phyloP scores from a whole-genome alignment of 2,888 invertebrate genomes.

The Oscheius sp. region DNA sequence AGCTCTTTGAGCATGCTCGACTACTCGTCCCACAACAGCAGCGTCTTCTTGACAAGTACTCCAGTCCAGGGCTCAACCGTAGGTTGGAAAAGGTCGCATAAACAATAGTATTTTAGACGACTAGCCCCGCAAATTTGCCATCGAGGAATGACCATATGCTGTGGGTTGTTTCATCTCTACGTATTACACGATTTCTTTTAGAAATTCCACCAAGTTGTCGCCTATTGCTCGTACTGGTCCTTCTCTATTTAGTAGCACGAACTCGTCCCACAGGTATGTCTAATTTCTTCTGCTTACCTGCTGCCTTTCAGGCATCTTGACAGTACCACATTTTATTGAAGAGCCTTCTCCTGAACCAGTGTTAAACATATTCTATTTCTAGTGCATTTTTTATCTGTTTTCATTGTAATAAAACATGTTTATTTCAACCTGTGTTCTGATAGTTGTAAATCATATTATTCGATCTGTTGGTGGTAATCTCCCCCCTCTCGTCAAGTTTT shows the following conservation, averaged over 20 bases:
- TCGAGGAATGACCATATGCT: background rate
- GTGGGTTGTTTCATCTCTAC: background rate
- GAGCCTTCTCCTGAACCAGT: too few species aligned
- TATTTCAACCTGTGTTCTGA: too few species aligned
- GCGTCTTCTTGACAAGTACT: conserved; percentile 26
- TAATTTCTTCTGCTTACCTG: too few species aligned
- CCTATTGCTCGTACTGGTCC: background rate
- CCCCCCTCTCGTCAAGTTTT: too few species aligned
- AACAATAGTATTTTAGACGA: background rate
- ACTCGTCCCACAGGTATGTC: too few species aligned
- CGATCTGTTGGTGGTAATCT: too few species aligned
- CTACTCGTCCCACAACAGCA: background rate
- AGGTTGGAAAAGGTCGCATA: background rate
- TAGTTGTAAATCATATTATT: too few species aligned
- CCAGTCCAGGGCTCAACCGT: conserved; percentile 12
- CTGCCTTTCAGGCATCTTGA: too few species aligned
- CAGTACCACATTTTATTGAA: too few species aligned
- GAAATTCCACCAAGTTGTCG: background rate
- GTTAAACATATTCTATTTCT: too few species aligned
- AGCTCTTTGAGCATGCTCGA: background rate
- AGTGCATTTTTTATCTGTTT: background rate
- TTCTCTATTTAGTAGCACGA: too few species aligned
- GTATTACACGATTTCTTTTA: background rate
- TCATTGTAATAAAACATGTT: too few species aligned
- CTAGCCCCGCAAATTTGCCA: background rate